Conservation (phyloP, 2,113 vertebrate genomes). For the Brevimyrus niger region DNA sequence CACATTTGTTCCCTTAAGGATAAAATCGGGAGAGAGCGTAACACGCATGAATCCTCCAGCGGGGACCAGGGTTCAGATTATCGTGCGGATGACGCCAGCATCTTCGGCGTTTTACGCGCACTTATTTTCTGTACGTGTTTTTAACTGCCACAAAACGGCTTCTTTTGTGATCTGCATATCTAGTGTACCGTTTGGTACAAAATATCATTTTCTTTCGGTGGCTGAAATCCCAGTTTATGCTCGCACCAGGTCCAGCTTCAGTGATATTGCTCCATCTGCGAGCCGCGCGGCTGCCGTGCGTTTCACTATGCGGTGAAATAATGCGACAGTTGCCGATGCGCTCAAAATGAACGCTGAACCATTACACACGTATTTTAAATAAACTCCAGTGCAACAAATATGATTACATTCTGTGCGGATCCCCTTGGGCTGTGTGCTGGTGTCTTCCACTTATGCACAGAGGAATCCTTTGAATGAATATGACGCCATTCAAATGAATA, state of each 20-base stretch:
- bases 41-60: neutral
- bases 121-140: neutral
- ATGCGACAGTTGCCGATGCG: slow-evolving; percentile 51
- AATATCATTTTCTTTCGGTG: neutral
- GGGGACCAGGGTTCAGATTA: neutral
- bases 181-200: neutral
- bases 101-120: neutral
- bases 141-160: neutral
- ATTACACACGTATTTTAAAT: neutral
- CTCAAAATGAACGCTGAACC: neutral
- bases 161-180: neutral
- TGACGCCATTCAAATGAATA: neutral
- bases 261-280: neutral
- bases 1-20: neutral
- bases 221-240: neutral
- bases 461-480: neutral
- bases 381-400: neutral
- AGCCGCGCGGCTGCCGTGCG: slow-evolving; percentile 41
- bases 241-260: neutral
- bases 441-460: neutral
- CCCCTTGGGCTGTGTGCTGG: neutral
- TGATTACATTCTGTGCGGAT: neutral
- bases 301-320: slow-evolving; percentile 47
- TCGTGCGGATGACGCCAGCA: neutral
- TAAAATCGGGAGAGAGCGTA: neutral